Percentiles rank a stretch among this genome's conserved stretches.
Conservation (phyloP, 2,113 vertebrate species). For the Chlorodrepanis virens region DNA sequence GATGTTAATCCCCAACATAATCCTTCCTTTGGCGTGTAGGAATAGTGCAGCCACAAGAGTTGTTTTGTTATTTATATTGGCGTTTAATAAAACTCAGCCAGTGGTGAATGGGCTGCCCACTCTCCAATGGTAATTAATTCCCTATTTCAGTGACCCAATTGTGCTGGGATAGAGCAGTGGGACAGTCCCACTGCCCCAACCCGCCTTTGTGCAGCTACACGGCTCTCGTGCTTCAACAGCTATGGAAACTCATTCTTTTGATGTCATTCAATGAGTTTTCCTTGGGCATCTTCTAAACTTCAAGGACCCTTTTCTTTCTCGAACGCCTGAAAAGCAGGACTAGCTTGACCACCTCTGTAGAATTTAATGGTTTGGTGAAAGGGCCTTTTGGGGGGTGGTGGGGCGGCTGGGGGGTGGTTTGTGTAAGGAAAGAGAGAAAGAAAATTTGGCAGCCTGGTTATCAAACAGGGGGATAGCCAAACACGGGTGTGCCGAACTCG, state of each 20-base stretch:
- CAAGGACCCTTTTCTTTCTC: slow-evolving; percentile 82
- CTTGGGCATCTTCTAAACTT: slow-evolving; percentile 86
- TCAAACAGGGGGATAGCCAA: slow-evolving; percentile 15
- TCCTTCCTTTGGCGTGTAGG: slow-evolving; percentile 87
- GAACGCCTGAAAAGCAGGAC: slow-evolving; percentile 76
- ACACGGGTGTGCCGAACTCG: not conserved
- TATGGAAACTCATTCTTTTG: slow-evolving; percentile 85
- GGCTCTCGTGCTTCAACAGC: slow-evolving; percentile 83
- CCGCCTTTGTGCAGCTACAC: slow-evolving; percentile 79
- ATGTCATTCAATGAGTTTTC: slow-evolving; percentile 85
- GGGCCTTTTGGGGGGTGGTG: not conserved
- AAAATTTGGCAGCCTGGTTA: slow-evolving; percentile 62
- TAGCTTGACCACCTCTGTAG: slow-evolving; percentile 84
- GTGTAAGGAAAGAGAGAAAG: slow-evolving; percentile 60
- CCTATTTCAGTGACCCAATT: slow-evolving; percentile 88
- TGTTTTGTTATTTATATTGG: slow-evolving; percentile 90
- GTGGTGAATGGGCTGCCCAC: slow-evolving; percentile 82
- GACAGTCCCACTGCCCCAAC: slow-evolving; percentile 77
- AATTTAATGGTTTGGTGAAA: slow-evolving; percentile 84
- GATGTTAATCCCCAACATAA: slow-evolving; percentile 85
- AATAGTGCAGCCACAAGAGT: slow-evolving; percentile 84
- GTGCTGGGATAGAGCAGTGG: slow-evolving; percentile 81
- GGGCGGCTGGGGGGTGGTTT: not conserved
- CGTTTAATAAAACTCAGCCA: slow-evolving; percentile 87
- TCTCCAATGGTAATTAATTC: slow-evolving; percentile 89